A percentile compares a stretch with the other conserved stretches of the same genome.
These are phyloP conservation scores for Amblyraja radiata DNA, from an alignment of 2,797 vertebrate species.

Conservation along the genomic window DNA sequence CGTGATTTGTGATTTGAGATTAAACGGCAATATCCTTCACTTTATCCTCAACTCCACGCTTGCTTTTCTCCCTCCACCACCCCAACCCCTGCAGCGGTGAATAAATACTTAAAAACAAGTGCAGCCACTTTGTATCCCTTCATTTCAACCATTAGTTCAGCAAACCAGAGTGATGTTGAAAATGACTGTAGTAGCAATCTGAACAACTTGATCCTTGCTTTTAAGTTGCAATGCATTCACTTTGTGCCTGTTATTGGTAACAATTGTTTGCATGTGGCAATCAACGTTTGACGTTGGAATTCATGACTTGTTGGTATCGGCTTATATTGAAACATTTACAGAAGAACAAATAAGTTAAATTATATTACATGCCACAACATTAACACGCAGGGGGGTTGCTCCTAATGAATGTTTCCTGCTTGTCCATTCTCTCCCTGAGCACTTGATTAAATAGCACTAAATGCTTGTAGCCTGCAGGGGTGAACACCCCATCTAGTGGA, in stretches of 20 bases:
- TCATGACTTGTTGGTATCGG: not conserved
- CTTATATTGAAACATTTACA: slow-evolving; percentile 21
- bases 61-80: not conserved
- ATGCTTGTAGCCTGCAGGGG: not conserved
- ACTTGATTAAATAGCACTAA: slow-evolving; percentile 29
- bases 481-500: not conserved
- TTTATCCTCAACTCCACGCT: not conserved
- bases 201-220: not conserved
- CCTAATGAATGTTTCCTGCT: not conserved
- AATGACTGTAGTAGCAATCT: not conserved
- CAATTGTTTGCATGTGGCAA: not conserved
- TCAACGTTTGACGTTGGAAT: slow-evolving; percentile 2
- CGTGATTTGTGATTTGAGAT: slow-evolving; percentile 12
- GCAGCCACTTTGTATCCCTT: not conserved
- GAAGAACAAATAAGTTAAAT: slow-evolving; percentile 29
- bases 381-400: not conserved
- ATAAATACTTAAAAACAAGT: not conserved
- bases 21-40: not conserved
- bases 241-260: not conserved
- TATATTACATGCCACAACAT: slow-evolving; percentile 6
- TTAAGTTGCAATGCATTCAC: not conserved
- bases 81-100: not conserved
- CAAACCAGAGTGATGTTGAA: not conserved
- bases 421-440: not conserved
- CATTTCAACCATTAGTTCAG: not conserved